Conservation (phyloP, 2,888 invertebrate species). For the Lasioglossum zephyrum region DNA sequence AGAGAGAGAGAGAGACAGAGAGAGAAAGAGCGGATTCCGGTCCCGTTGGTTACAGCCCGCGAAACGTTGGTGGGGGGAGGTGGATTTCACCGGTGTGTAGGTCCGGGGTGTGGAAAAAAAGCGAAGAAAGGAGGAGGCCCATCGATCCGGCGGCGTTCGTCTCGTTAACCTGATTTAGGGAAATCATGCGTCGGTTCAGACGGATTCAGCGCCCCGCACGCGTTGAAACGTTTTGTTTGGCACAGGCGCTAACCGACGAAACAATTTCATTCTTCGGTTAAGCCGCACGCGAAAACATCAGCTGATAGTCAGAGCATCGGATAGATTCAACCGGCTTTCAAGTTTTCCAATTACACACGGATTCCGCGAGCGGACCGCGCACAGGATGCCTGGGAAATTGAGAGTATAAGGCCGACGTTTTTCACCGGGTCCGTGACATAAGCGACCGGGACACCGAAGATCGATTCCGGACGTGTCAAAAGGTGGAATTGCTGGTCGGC, state of each 20-base stretch:
- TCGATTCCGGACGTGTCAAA: not conserved
- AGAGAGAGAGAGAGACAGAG: not conserved
- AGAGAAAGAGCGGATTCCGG: not conserved
- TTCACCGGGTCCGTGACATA: not conserved
- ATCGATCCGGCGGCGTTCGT: slow-evolving; percentile 64
- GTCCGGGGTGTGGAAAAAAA: not conserved
- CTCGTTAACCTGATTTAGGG: slow-evolving; percentile 72
- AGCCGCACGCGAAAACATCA: slow-evolving; percentile 52
- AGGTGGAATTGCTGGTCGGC: not conserved
- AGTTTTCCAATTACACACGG: slow-evolving; percentile 13
- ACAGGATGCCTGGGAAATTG: not conserved
- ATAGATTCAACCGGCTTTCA: slow-evolving; percentile 20
- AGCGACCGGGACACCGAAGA: not conserved
- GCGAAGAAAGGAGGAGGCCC: slow-evolving; percentile 45
- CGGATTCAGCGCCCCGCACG: slow-evolving; percentile 45
- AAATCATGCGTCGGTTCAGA: slow-evolving; percentile 59
- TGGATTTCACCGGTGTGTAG: not conserved
- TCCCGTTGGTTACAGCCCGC: slow-evolving; percentile 36
- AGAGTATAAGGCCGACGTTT: not conserved
- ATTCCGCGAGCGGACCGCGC: not conserved
- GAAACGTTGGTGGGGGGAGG: not conserved
- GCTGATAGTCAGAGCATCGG: slow-evolving; percentile 38
- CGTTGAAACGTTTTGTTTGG: slow-evolving; percentile 51
- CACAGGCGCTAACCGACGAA: slow-evolving; percentile 48
- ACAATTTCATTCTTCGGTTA: slow-evolving; percentile 66